phyloP scores from a whole-genome alignment of 2,888 invertebrate species.

The Erpobdella octoculata region DNA sequence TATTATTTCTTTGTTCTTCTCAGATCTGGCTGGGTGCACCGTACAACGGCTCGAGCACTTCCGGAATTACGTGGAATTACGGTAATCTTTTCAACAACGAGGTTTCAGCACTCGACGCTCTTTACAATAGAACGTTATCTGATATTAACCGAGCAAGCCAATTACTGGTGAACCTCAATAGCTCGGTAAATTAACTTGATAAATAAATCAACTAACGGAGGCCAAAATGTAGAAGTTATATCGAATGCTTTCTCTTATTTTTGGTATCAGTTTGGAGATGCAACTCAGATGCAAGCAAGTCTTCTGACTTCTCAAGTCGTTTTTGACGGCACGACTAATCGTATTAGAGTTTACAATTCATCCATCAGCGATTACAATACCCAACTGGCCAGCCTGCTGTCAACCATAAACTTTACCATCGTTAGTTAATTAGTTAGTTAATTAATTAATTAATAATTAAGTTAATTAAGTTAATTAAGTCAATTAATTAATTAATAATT shows the following conservation, averaged over 20 bases:
- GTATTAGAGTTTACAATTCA: neutral
- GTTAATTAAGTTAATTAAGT: too few relatives aligned
- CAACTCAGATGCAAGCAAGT: neutral
- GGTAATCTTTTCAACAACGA: conserved; percentile 4
- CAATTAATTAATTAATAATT: too few relatives aligned
- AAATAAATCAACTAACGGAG: too few relatives aligned
- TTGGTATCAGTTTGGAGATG: too few relatives aligned
- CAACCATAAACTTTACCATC: too few relatives aligned
- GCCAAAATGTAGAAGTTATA: too few relatives aligned
- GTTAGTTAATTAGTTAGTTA: too few relatives aligned
- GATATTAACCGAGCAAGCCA: neutral
- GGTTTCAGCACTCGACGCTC: neutral
- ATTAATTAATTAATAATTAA: too few relatives aligned
- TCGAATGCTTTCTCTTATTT: too few relatives aligned
- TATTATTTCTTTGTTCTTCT: too few relatives aligned
- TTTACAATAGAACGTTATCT: neutral
- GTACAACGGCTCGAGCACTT: conserved; percentile 9
- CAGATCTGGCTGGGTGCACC: conserved; percentile 9
- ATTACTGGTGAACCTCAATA: neutral
- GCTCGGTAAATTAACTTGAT: neutral
- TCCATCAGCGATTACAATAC: neutral
- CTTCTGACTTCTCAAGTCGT: neutral
- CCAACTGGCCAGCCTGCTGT: too few relatives aligned
- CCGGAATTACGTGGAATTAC: neutral
- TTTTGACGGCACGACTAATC: neutral